Conservation (phyloP, 2,888 invertebrate species). For the Chrysomela aeneicollis region DNA sequence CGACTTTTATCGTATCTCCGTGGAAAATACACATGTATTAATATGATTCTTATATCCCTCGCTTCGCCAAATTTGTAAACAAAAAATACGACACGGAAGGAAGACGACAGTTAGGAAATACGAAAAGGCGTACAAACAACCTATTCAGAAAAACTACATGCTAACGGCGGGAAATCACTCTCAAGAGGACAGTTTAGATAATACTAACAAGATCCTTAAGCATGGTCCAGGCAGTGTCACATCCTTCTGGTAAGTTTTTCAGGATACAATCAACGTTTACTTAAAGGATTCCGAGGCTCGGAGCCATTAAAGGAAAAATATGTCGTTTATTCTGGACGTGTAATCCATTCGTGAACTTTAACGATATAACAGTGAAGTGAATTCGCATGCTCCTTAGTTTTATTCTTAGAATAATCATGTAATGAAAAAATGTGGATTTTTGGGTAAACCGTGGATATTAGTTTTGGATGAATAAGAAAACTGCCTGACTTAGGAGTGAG, state of each 20-base stretch:
- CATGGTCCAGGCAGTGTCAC: constrained; percentile 73
- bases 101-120: constrained; percentile 89
- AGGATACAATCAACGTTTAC: constrained; percentile 24
- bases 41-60: constrained; percentile 40
- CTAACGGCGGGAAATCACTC: constrained; percentile 76
- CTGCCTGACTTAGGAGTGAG: not conserved
- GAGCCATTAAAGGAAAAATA: constrained; percentile 22
- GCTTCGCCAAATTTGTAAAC: constrained; percentile 37
- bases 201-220: constrained; percentile 79
- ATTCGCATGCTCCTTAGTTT: not conserved
- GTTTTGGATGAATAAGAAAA: not conserved
- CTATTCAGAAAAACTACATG: constrained; percentile 77
- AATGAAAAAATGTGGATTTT: constrained; percentile 4
- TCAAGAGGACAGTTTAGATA: constrained; percentile 82
- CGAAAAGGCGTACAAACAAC: constrained; percentile 89
- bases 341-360: not conserved
- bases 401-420: not conserved
- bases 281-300: constrained; percentile 4
- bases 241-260: constrained; percentile 73
- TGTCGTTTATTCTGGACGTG: not conserved
- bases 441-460: not conserved
- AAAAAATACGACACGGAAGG: constrained; percentile 68
- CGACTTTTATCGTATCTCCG: not conserved
- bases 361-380: not conserved
- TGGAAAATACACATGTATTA: constrained; percentile 33